Evolutionary conservation across 2,113 vertebrate species (phyloP).

Genomic region (Chaetura pelagica): DNA sequence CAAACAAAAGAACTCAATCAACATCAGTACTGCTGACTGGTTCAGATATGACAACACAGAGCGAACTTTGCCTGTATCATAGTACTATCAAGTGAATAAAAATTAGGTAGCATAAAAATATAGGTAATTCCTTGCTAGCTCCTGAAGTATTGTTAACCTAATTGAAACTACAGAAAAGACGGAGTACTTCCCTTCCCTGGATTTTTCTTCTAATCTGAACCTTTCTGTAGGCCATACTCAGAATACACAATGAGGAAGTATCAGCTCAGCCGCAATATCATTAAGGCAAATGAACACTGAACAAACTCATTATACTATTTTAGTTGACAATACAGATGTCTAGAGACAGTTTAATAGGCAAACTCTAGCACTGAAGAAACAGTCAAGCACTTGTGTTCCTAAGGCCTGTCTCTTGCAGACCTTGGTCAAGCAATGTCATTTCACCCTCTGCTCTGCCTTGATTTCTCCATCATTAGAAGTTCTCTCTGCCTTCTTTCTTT

Average conservation of each 20-base stretch:
- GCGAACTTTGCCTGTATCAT: background rate
- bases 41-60: background rate
- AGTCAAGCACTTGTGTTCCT: background rate
- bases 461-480: background rate
- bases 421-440: background rate
- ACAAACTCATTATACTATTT: background rate
- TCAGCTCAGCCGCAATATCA: background rate
- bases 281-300: background rate
- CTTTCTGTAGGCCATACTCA: background rate
- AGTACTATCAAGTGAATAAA: background rate
- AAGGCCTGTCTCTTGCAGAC: background rate
- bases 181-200: background rate
- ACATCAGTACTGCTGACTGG: background rate
- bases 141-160: rapidly evolving
- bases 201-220: background rate
- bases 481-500: background rate
- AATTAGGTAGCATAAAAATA: background rate
- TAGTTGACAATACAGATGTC: background rate
- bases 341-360: background rate
- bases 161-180: background rate
- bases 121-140: background rate
- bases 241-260: background rate
- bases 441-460: background rate
- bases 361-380: background rate
- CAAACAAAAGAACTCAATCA: too few relatives aligned